Evolutionary conservation across 2,888 invertebrate genomes (phyloP).

Genomic region (Stenurella melanura): DNA sequence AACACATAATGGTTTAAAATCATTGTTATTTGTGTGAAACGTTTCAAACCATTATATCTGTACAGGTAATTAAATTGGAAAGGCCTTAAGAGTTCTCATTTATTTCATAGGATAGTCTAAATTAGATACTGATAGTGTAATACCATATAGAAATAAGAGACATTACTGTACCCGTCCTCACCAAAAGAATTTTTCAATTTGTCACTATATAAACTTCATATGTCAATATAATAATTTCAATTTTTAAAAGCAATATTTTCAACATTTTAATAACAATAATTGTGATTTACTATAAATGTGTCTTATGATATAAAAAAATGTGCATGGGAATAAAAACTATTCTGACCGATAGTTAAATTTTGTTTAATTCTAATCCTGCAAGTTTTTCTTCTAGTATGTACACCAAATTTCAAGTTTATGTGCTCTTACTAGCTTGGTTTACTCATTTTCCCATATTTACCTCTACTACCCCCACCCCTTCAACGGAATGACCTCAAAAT

Average conservation of each 20-base stretch:
- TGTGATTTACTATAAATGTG: slow-evolving; percentile 54
- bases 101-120: slow-evolving; percentile 5
- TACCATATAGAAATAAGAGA: neutral
- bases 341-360: slow-evolving; percentile 26
- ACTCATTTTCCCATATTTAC: too few relatives aligned
- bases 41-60: too few relatives aligned
- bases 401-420: too few relatives aligned
- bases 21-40: neutral
- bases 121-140: neutral
- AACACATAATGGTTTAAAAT: too few relatives aligned
- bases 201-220: slow-evolving; percentile 31
- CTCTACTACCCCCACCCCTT: too few relatives aligned
- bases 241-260: slow-evolving; percentile 52
- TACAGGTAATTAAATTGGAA: neutral
- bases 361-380: slow-evolving; percentile 8
- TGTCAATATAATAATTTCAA: slow-evolving; percentile 37
- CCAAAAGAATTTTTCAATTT: slow-evolving; percentile 44
- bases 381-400: too few relatives aligned
- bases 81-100: neutral
- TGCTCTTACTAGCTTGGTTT: too few relatives aligned
- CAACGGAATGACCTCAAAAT: too few relatives aligned
- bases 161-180: slow-evolving; percentile 31
- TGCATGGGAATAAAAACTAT: slow-evolving; percentile 53
- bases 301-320: slow-evolving; percentile 50
- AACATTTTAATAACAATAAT: slow-evolving; percentile 48